Evolutionary conservation across 2,113 vertebrate genomes (phyloP).

Genomic region (Lepus timidus): DNA sequence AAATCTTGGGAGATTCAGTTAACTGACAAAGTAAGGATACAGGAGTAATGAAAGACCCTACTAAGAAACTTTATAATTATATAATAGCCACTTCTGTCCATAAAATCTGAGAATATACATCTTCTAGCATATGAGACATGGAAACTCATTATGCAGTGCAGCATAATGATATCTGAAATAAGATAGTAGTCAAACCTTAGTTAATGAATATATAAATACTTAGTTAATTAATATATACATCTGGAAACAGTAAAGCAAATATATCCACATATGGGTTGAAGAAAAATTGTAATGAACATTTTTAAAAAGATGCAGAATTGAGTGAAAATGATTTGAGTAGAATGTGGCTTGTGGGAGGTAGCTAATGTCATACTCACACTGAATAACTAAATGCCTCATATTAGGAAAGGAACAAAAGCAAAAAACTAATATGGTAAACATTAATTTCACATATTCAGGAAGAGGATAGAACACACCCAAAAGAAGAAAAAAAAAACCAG

Average conservation of each 20-base stretch:
- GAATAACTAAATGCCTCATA: background rate
- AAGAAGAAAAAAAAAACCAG: background rate
- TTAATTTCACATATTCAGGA: background rate
- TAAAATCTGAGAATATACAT: background rate
- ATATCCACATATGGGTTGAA: background rate
- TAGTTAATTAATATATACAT: background rate
- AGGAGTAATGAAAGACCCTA: background rate
- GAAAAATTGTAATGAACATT: background rate
- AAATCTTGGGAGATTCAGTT: background rate
- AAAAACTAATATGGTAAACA: background rate
- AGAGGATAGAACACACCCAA: background rate
- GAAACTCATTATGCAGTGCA: background rate
- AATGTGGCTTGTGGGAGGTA: background rate
- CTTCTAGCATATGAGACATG: background rate
- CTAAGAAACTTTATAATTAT: background rate
- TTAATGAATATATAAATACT: too few relatives aligned
- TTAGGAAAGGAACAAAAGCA: background rate
- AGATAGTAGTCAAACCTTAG: background rate
- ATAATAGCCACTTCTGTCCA: background rate
- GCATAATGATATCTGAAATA: background rate
- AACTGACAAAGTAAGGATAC: background rate
- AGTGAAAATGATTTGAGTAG: background rate
- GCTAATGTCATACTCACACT: background rate
- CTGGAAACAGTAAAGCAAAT: background rate
- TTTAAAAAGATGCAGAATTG: background rate